These are phyloP conservation scores for Holacanthella duospinosa DNA, from an alignment of 2,888 invertebrate genomes.

Conservation along the genomic window DNA sequence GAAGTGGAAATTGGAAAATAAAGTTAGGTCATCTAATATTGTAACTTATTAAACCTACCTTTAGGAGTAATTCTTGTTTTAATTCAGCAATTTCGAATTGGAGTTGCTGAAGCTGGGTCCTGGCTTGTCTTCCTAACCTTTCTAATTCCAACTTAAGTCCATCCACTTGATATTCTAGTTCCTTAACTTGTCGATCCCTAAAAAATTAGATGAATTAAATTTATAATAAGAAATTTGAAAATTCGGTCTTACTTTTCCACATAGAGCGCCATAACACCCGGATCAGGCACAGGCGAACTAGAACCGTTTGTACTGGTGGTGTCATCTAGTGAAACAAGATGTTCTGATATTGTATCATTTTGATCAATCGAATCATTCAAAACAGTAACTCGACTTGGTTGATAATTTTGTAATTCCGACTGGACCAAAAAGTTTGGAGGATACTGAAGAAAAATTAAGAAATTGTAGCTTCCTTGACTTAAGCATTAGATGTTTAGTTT, in stretches of 20 bases:
- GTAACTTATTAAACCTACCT: constrained; percentile 38
- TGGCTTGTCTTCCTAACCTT: constrained; percentile 47
- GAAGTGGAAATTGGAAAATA: neutral
- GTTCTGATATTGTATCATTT: constrained; percentile 38
- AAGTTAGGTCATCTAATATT: neutral
- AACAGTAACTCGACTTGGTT: constrained; percentile 81
- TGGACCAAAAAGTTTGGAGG: constrained; percentile 91
- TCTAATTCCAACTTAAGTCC: constrained; percentile 53
- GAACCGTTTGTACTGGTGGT: constrained; percentile 45
- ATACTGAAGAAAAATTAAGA: constrained; percentile 45
- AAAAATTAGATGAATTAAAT: constrained; percentile 9
- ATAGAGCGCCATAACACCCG: constrained; percentile 28
- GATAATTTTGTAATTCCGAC: constrained; percentile 85
- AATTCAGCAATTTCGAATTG: constrained; percentile 46
- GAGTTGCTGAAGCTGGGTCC: constrained; percentile 46
- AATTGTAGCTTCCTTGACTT: neutral
- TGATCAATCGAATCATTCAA: constrained; percentile 17
- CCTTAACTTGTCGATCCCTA: constrained; percentile 66
- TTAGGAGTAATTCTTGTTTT: constrained; percentile 47
- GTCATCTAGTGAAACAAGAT: constrained; percentile 39
- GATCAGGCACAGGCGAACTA: constrained; percentile 31
- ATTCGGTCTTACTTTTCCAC: constrained; percentile 21
- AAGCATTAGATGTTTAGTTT: neutral
- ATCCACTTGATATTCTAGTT: constrained; percentile 64
- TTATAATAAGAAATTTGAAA: neutral